phyloP scores from a whole-genome alignment of 2,888 invertebrate species.

The Apocheima hispidaria region DNA sequence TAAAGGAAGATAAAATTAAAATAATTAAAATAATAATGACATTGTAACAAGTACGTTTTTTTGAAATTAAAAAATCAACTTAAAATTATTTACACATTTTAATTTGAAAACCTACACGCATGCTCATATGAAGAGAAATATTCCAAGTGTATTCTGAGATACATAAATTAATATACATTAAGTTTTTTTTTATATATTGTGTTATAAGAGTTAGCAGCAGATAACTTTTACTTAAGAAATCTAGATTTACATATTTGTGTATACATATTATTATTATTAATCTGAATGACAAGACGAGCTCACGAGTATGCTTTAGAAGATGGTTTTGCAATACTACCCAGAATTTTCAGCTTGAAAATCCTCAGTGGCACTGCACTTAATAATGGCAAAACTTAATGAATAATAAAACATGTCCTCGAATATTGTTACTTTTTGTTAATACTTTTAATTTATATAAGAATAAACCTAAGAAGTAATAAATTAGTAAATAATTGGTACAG shows the following conservation, averaged over 20 bases:
- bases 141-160: conserved; percentile 32
- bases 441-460: conserved; percentile 49
- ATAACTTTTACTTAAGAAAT: not conserved
- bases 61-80: conserved; percentile 11
- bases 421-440: conserved; percentile 56
- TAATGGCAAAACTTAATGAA: conserved; percentile 56
- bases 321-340: not conserved
- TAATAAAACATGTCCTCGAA: conserved; percentile 53
- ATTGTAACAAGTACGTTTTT: conserved; percentile 1
- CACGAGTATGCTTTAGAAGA: not conserved
- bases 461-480: conserved; percentile 38
- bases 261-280: not conserved
- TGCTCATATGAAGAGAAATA: conserved; percentile 38
- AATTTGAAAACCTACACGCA: conserved; percentile 43
- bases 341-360: not conserved
- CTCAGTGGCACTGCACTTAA: not conserved
- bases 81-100: conserved; percentile 26
- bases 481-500: conserved; percentile 30
- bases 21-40: not conserved
- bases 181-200: conserved; percentile 38
- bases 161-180: conserved; percentile 55
- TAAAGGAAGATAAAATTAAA: not conserved
- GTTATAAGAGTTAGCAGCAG: not conserved
- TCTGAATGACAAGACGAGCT: not conserved
- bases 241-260: not conserved